Percentiles rank a stretch among this genome's conserved stretches.
Conservation (phyloP, 2,888 invertebrate species). For the Plagiodera versicolora region DNA sequence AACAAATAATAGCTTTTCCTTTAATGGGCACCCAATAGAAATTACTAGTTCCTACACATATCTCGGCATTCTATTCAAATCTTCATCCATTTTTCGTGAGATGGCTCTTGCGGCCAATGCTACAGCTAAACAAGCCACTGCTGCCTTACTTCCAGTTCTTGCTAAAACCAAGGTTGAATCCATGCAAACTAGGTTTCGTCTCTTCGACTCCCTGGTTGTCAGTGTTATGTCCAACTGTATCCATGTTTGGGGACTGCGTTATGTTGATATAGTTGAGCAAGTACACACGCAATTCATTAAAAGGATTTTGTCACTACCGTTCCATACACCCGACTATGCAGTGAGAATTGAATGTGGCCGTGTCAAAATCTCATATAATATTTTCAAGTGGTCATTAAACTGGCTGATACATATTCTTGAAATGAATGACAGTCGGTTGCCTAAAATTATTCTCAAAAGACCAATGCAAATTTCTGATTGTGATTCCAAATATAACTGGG, state of each 20-base stretch:
- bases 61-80: neutral
- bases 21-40: neutral
- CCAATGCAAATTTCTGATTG: neutral
- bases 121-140: neutral
- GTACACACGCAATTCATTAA: neutral
- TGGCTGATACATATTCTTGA: neutral
- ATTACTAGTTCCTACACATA: neutral
- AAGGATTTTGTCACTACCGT: neutral
- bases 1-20: neutral
- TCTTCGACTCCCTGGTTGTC: neutral
- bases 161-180: neutral
- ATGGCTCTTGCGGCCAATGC: neutral
- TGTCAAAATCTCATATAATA: neutral
- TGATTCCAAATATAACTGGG: neutral
- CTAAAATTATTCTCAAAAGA: neutral
- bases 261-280: neutral
- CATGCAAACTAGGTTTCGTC: neutral
- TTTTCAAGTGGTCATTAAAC: neutral
- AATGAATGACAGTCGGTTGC: neutral
- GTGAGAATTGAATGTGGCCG: neutral
- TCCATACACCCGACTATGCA: neutral
- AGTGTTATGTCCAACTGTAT: constrained; percentile 3
- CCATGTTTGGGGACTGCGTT: neutral
- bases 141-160: neutral
- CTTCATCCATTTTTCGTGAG: neutral